Evolutionary conservation across 2,888 invertebrate genomes (phyloP).

Genomic region (Synanthedon tipuliformis): DNA sequence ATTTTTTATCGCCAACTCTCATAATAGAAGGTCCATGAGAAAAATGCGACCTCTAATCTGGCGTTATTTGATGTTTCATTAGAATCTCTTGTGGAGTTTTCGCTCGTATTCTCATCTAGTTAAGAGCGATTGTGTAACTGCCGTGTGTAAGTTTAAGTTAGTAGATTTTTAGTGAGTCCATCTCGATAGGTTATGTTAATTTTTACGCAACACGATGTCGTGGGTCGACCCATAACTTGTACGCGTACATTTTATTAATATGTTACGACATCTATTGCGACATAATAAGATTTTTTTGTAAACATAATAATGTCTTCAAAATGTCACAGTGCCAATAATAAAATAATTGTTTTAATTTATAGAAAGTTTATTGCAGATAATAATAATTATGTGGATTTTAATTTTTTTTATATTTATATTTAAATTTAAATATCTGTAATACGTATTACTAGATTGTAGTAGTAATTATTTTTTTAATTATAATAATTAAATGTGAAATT

Average conservation of each 20-base stretch:
- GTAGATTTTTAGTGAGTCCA: not conserved
- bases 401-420: not conserved
- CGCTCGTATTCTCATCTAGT: conserved; percentile 9
- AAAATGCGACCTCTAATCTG: conserved; percentile 41
- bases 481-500: not conserved
- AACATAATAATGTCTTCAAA: conserved; percentile 2
- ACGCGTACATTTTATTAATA: conserved; percentile 6
- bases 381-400: too few species aligned
- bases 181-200: conserved; percentile 13
- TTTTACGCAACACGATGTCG: conserved; percentile 15
- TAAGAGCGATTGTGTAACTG: not conserved
- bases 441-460: not conserved
- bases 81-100: conserved; percentile 5
- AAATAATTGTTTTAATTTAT: not conserved
- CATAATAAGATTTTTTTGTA: not conserved
- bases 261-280: conserved; percentile 4
- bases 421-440: not conserved
- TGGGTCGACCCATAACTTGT: conserved; percentile 4
- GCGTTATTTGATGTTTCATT: conserved; percentile 18
- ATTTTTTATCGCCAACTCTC: conserved; percentile 6
- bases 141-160: conserved; percentile 5
- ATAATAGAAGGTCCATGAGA: conserved; percentile 42
- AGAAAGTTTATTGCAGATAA: not conserved
- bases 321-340: conserved; percentile 10
- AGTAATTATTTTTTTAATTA: not conserved